phyloP scores from a whole-genome alignment of 2,888 invertebrate species.

The Strigamia crassipes region DNA sequence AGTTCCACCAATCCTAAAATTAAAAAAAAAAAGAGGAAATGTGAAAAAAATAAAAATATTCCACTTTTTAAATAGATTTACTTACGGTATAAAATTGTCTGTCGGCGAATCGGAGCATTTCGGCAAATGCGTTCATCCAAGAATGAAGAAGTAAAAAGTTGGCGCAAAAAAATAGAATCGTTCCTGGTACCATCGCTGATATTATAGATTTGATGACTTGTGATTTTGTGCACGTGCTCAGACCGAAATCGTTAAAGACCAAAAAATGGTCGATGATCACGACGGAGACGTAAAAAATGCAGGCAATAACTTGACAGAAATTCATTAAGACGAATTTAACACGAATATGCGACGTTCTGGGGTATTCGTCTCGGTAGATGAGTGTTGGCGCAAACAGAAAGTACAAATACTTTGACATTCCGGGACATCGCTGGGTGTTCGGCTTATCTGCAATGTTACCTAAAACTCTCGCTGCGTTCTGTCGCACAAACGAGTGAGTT shows the following conservation, averaged over 20 bases:
- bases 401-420: background rate
- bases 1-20: slow-evolving; percentile 91
- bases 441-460: background rate
- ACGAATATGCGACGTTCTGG: slow-evolving; percentile 61
- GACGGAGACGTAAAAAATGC: slow-evolving; percentile 79
- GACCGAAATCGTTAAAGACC: slow-evolving; percentile 69
- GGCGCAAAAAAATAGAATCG: slow-evolving; percentile 71
- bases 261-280: slow-evolving; percentile 77
- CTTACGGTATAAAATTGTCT: slow-evolving; percentile 75
- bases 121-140: slow-evolving; percentile 90
- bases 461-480: background rate
- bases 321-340: slow-evolving; percentile 75
- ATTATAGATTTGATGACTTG: slow-evolving; percentile 66
- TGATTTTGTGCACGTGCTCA: slow-evolving; percentile 57
- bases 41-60: too few relatives aligned
- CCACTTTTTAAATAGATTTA: background rate
- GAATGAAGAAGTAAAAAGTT: slow-evolving; percentile 89
- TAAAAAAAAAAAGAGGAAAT: slow-evolving; percentile 12
- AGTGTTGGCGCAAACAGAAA: background rate
- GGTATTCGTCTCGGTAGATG: slow-evolving; percentile 1
- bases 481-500: background rate
- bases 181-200: slow-evolving; percentile 74
- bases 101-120: slow-evolving; percentile 84
- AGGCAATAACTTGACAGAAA: slow-evolving; percentile 75
- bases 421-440: background rate